Base-by-base conservation (phyloP, 1,140 invertebrate genomes). In the Drusus annulatus region DNA sequence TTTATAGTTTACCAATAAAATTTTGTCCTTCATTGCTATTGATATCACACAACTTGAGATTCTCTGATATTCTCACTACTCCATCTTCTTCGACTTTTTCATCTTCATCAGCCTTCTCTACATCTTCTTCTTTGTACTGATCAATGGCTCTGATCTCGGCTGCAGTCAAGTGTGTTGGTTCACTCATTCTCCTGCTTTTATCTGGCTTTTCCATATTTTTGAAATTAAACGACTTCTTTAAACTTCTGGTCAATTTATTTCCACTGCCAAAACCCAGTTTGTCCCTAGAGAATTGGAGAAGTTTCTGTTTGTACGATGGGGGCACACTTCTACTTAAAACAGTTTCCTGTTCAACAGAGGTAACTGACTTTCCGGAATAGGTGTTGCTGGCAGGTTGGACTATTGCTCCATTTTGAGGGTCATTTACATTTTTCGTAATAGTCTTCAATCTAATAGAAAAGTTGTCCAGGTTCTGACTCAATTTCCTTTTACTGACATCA, bases 401-500 rank as follows among this genome's bases (percentile, higher is more conserved):
- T 0, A 80, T 84, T 75, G 79, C 86, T 84, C 86, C 19, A 25
- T 7, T 84, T 80, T 77, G 21, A 60, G 28, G 76, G 79, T 84
- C 89, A 90, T 81, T 89, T 84, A 84, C 88, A 51, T 36, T 69
- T 31, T 82, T 76, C 25, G 75, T 21, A 54, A 25, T 45, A 79
- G 79, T 31, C 63, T 89, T 94, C 89, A 83, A 93, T 90, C 68
- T 91, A 88, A 84, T 78, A 23, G 88, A 88, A 68, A 89, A 89
- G 84, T 89, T 89, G 60, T 88, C 87, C 65, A 89, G 80, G 81
- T 89, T 89, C 81, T 88, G 87, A 74, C 87, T 87, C 0, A 89
- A 80, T 76, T 89, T 89, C 25, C 86, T 87, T 83, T 86, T 88
- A 69, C 87, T 87, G 17, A 88, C 21, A 65, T 79, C 78, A 23